These are phyloP conservation scores for Incurvaria masculella DNA, from an alignment of 2,888 invertebrate genomes.

Conservation along the genomic window DNA sequence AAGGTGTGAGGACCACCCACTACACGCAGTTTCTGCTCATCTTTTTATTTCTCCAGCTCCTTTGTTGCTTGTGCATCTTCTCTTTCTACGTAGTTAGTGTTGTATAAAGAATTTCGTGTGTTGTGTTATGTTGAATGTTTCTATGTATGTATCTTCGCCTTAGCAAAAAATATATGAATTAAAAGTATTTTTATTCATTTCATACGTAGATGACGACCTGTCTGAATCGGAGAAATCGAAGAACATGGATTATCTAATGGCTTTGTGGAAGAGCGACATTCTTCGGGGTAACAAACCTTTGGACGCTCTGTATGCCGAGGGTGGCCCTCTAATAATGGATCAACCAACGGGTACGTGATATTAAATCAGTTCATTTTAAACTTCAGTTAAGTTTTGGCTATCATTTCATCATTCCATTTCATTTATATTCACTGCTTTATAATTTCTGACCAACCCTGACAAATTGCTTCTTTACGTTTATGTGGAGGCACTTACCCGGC, in stretches of 20 bases:
- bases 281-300: conserved; percentile 33
- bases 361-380: neutral
- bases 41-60: neutral
- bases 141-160: too few species aligned
- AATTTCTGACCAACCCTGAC: too few species aligned
- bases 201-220: neutral
- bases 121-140: too few species aligned
- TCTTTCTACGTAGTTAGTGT: neutral
- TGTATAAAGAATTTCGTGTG: too few species aligned
- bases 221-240: conserved; percentile 27
- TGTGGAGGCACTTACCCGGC: neutral
- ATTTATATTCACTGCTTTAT: neutral
- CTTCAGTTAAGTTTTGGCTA: neutral
- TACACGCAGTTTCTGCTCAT: neutral
- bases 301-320: conserved; percentile 40
- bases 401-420: neutral
- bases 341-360: neutral
- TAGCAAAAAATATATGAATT: too few species aligned
- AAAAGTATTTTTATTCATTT: neutral
- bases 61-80: neutral
- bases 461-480: too few species aligned
- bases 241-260: conserved; percentile 44
- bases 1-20: neutral
- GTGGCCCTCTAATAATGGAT: conserved; percentile 40
- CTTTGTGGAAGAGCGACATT: conserved; percentile 38